Evolutionary conservation across 2,797 vertebrate genomes (phyloP), one percentile per base, ranked within the genome.

Genomic region (Neosalanx taihuensis): DNA sequence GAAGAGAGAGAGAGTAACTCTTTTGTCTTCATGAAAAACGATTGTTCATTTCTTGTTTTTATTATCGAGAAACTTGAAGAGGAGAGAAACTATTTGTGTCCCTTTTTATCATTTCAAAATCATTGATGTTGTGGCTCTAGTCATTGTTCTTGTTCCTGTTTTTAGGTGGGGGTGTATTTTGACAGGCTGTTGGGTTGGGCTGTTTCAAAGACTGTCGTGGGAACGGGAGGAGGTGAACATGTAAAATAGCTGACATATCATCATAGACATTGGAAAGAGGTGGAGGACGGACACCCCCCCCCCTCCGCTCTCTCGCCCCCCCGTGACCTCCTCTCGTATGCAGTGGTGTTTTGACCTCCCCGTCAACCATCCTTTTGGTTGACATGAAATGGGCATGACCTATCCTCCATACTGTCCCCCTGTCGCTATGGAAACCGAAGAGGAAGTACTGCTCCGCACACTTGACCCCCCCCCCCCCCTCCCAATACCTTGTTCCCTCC

Each of bases 181-280:
- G 84, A 26, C 83, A 80, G 85, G 60, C 80, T 66, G 81, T 81
- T 17, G 20, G 17, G 78, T 79, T 79, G 18, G 86, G 83, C 86
- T 83, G 87, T 83, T 88, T 85, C 81, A 85, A 77, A 87, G 87
- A 89, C 83, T 75, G 64, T 80, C 35, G 30, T 70, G 81, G 81
- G 58, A 75, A 72, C 58, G 37, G 20, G 80, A 83, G 81, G 87
- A 83, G 81, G 87, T 77, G 76, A 87, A 84, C 80, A 82, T 89
- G 83, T 89, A 86, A 83, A 83, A 87, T 86, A 89, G 87, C 84
- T 82, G 81, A 90, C 90, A 91, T 88, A 89, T 92, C 88, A 88
- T 87, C 78, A 67, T 66, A 62, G 84, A 82, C 83, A 78, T 83
- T 73, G 75, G 76, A 78, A 78, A 77, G 73, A 79, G 81, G 74